These are phyloP conservation scores for Lepidurus apus DNA, from an alignment of 1,140 invertebrate species.

Conservation along the genomic window DNA sequence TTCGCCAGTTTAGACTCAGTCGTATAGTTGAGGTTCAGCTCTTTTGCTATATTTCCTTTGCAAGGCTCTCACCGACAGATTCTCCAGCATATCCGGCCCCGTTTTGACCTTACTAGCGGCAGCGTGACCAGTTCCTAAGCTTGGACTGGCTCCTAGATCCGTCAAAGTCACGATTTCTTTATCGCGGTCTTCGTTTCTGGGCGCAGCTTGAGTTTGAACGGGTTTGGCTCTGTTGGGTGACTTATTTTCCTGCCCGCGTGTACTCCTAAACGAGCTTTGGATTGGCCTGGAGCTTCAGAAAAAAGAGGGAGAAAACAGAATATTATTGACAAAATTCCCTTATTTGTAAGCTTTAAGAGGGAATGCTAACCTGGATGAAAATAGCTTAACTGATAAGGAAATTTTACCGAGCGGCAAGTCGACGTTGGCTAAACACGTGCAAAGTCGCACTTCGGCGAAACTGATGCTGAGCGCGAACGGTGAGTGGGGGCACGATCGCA, in stretches of 20 bases:
- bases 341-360: too few relatives aligned
- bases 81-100: not conserved
- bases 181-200: not conserved
- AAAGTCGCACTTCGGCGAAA: not conserved
- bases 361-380: too few relatives aligned
- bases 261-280: too few relatives aligned
- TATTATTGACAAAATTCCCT: too few relatives aligned
- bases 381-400: too few relatives aligned
- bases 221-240: too few relatives aligned
- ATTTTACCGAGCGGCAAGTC: too few relatives aligned
- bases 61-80: not conserved
- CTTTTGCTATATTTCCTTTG: not conserved
- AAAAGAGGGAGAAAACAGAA: too few relatives aligned
- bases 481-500: not conserved
- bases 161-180: not conserved
- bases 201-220: too few relatives aligned
- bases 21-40: not conserved
- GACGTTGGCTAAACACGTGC: not conserved
- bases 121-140: not conserved
- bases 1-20: not conserved
- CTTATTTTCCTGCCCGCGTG: too few relatives aligned
- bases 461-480: not conserved
- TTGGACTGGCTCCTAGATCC: not conserved
- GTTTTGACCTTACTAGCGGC: not conserved
- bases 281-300: too few relatives aligned